Conservation (phyloP, 2,888 invertebrate genomes). For the Caenorhabditis doughertyi region DNA sequence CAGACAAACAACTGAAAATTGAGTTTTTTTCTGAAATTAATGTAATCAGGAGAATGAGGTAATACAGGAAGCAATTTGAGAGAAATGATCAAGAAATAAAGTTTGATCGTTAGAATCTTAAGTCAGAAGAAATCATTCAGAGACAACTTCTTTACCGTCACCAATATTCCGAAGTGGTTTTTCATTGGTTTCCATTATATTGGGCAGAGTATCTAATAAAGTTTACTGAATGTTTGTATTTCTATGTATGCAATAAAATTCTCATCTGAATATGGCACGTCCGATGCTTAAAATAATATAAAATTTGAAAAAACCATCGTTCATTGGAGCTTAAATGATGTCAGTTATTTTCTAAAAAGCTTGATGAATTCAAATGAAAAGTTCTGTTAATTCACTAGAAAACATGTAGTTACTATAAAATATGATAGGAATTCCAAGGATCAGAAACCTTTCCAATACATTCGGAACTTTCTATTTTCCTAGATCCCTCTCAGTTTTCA, state of each 20-base stretch:
- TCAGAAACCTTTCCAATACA: too few species aligned
- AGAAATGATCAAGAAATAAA: too few species aligned
- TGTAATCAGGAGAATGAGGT: neutral
- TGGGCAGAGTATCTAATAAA: too few species aligned
- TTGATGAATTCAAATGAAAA: neutral
- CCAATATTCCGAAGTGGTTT: too few species aligned
- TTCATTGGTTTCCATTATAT: too few species aligned
- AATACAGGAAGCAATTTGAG: neutral
- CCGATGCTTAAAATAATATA: neutral
- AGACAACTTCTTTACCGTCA: too few species aligned
- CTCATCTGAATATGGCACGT: conserved; percentile 10
- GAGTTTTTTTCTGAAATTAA: neutral
- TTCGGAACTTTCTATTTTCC: too few species aligned
- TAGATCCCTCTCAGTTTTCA: too few species aligned
- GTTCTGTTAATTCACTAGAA: neutral
- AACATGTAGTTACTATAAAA: too few species aligned
- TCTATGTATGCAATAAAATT: neutral
- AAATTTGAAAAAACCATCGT: neutral
- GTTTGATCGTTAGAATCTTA: neutral
- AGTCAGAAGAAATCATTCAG: neutral
- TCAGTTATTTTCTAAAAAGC: neutral
- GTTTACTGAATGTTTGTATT: too few species aligned
- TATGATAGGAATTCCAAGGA: too few species aligned
- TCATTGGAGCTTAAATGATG: conserved; percentile 6
- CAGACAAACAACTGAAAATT: conserved; percentile 12